These are phyloP conservation scores for Heliothis virescens DNA, from an alignment of 1,140 invertebrate species.

Conservation along the genomic window DNA sequence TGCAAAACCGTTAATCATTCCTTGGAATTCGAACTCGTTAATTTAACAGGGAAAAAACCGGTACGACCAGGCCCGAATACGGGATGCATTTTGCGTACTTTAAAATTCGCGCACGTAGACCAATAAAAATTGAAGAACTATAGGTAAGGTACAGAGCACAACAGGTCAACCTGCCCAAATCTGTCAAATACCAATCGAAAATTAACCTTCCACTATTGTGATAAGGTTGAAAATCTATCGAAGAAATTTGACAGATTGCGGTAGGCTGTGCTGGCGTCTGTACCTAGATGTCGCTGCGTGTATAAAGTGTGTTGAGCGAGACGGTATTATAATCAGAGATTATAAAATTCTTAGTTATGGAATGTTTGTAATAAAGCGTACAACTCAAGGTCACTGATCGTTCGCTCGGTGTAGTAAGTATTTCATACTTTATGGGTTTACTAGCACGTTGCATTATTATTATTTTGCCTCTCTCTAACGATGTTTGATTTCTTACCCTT, in stretches of 20 bases:
- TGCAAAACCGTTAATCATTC: not conserved
- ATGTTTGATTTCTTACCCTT: too few species aligned
- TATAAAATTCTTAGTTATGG: slow-evolving; percentile 1
- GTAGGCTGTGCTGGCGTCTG: not conserved
- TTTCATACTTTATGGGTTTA: not conserved
- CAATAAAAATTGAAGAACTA: not conserved
- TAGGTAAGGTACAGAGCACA: too few species aligned
- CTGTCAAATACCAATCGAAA: too few species aligned
- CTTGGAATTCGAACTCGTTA: slow-evolving; percentile 13
- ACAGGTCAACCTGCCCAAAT: too few species aligned
- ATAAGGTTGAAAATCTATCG: too few species aligned
- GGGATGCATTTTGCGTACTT: too few species aligned
- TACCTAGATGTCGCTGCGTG: slow-evolving; percentile 12
- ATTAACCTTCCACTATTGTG: too few species aligned
- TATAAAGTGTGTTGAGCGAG: not conserved
- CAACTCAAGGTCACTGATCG: slow-evolving; percentile 18
- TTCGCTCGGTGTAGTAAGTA: not conserved
- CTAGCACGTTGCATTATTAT: too few species aligned
- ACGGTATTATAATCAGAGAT: not conserved
- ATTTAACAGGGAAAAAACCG: not conserved
- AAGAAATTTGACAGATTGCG: too few species aligned
- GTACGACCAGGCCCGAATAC: slow-evolving; percentile 1
- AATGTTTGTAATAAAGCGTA: slow-evolving; percentile 28
- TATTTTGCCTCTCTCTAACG: too few species aligned
- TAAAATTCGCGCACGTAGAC: not conserved